phyloP scores from a whole-genome alignment of 2,797 vertebrate genomes.

The Pipistrellus pipistrellus region DNA sequence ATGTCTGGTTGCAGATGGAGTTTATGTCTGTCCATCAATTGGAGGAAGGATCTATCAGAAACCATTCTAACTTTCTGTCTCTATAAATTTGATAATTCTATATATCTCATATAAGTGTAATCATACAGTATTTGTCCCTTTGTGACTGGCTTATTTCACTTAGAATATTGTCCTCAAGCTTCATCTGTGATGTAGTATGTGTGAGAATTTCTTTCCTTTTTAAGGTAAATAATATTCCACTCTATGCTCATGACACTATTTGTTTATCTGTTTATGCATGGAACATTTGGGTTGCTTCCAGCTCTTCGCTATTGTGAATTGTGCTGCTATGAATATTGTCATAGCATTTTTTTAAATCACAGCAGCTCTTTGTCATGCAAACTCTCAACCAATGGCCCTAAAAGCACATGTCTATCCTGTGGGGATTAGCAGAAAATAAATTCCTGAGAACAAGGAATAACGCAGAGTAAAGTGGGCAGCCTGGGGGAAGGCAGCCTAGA shows the following conservation, averaged over 20 bases:
- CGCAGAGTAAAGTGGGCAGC: too few relatives aligned
- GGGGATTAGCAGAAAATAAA: not conserved
- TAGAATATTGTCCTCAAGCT: not conserved
- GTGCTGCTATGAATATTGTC: not conserved
- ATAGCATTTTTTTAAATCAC: not conserved
- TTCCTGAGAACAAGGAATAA: too few relatives aligned
- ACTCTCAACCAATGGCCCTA: not conserved
- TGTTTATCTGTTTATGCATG: not conserved
- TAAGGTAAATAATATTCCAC: not conserved
- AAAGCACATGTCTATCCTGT: not conserved
- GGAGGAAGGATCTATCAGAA: not conserved
- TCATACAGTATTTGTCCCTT: not conserved
- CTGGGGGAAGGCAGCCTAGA: not conserved
- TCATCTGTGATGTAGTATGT: not conserved
- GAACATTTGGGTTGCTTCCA: not conserved
- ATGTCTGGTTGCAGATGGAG: too few relatives aligned
- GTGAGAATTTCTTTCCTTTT: not conserved
- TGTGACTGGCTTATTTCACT: constrained; percentile 27
- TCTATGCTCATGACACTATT: not conserved
- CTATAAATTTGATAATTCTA: not conserved
- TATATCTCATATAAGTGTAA: not conserved
- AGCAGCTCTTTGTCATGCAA: not conserved
- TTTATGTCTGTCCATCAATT: too few relatives aligned
- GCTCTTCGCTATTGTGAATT: not conserved
- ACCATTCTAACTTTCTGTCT: not conserved